Percentiles rank a stretch among this genome's conserved stretches.
Conservation (phyloP, 2,888 invertebrate species). For the Elmis aenea region DNA sequence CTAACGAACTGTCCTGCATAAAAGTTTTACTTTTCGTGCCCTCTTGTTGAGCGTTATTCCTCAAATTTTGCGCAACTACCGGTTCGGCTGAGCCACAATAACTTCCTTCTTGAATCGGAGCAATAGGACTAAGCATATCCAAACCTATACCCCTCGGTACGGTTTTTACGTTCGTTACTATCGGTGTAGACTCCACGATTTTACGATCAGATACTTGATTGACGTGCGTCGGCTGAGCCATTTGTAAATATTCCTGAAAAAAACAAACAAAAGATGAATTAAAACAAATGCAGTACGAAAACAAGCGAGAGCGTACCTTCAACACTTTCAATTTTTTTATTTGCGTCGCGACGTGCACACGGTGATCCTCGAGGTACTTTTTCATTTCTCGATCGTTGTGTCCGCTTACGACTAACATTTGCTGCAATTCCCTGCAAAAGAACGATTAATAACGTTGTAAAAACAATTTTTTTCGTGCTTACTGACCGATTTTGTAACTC, state of each 20-base stretch:
- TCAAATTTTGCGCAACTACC: constrained; percentile 27
- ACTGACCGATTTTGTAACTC: constrained; percentile 67
- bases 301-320: constrained; percentile 48
- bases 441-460: too few species aligned
- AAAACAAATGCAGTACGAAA: not conserved
- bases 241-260: constrained; percentile 31
- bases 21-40: not conserved
- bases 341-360: constrained; percentile 59
- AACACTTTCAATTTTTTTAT: constrained; percentile 61
- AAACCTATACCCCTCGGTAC: constrained; percentile 44
- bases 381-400: constrained; percentile 48
- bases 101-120: constrained; percentile 41
- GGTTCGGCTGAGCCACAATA: constrained; percentile 34
- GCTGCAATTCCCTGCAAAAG: constrained; percentile 51
- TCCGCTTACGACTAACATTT: constrained; percentile 41
- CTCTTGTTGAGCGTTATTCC: not conserved
- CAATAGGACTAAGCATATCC: constrained; percentile 55
- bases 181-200: constrained; percentile 37
- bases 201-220: constrained; percentile 7
- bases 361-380: constrained; percentile 57
- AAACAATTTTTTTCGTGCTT: too few species aligned
- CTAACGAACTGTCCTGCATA: constrained; percentile 30
- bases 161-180: constrained; percentile 27
- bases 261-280: constrained; percentile 10
- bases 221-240: constrained; percentile 11